Evolutionary conservation across 35 echinoderm and acorn worm species (phyloP).

Genomic region (Apostichopus japonicus): DNA sequence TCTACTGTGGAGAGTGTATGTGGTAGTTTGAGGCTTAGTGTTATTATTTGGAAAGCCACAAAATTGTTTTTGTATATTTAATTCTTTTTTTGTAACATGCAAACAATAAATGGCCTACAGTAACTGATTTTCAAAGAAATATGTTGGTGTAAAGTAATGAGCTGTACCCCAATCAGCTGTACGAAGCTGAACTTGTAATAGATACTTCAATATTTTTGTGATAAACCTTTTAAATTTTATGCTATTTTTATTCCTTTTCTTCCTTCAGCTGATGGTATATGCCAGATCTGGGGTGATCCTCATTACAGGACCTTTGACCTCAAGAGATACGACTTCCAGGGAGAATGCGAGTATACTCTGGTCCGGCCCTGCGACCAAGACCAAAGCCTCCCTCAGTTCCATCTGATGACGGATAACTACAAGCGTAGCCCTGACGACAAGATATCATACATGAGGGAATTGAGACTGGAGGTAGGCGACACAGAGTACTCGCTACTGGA

Average conservation of each 20-base stretch:
- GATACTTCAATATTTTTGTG: not conserved
- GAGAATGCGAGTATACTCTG: conserved; percentile 76
- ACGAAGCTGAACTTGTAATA: not conserved
- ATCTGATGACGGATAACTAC: conserved; percentile 69
- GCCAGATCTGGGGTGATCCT: conserved; percentile 79
- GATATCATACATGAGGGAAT: conserved; percentile 65
- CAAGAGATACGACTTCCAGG: conserved; percentile 73
- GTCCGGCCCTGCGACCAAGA: conserved; percentile 43
- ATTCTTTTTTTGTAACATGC: no score
- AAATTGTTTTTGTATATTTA: no score
- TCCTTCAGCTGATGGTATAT: conserved; percentile 64
- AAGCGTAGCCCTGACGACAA: conserved; percentile 65
- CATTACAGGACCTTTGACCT: conserved; percentile 86
- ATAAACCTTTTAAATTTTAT: no score
- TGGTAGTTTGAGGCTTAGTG: no score
- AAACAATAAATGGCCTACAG: no score
- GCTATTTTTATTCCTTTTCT: not conserved
- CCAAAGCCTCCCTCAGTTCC: conserved; percentile 52
- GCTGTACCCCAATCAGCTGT: no score
- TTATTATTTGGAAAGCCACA: no score
- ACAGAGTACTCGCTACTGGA: conserved; percentile 54
- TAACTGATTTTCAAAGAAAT: no score
- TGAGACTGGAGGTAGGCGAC: conserved; percentile 38
- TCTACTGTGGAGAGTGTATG: no score
- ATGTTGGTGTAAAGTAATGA: no score